Evolutionary conservation across 2,888 invertebrate species (phyloP).

Genomic region (Drosophila paramelanica): DNA sequence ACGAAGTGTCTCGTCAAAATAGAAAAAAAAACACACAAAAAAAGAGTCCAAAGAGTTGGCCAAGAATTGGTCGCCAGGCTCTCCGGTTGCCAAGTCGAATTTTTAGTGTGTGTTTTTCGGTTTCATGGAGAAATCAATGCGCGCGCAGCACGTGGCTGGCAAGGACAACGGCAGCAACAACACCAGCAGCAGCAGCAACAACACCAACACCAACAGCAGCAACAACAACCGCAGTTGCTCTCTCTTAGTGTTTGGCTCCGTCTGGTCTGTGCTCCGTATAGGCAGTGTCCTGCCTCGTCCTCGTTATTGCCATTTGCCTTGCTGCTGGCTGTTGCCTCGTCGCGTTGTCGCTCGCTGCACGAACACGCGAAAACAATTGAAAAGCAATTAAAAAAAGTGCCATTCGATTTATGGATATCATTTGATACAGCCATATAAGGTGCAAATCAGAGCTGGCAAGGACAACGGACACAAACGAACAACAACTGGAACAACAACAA

Average conservation of each 20-base stretch:
- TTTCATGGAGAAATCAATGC: conserved; percentile 76
- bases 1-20: conserved; percentile 62
- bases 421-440: conserved; percentile 60
- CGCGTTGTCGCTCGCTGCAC: conserved; percentile 23
- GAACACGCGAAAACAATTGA: conserved; percentile 38
- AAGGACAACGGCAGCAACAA: conserved; percentile 50
- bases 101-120: conserved; percentile 8
- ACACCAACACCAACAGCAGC: neutral
- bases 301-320: conserved; percentile 60
- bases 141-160: conserved; percentile 85
- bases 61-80: conserved; percentile 21
- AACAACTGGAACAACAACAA: conserved; percentile 25
- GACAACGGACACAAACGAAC: conserved; percentile 56
- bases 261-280: conserved; percentile 37
- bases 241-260: conserved; percentile 49
- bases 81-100: conserved; percentile 50
- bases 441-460: conserved; percentile 45
- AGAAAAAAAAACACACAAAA: conserved; percentile 43
- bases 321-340: conserved; percentile 52
- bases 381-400: conserved; percentile 63
- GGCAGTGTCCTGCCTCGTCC: conserved; percentile 64
- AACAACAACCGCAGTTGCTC: conserved; percentile 12
- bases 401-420: conserved; percentile 66
- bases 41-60: conserved; percentile 22
- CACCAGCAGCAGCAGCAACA: conserved; percentile 1